A percentile compares a stretch with the other conserved stretches of the same genome.
These are phyloP conservation scores for Drosophila erecta DNA, from an alignment of 1,140 invertebrate genomes.

Conservation along the genomic window DNA sequence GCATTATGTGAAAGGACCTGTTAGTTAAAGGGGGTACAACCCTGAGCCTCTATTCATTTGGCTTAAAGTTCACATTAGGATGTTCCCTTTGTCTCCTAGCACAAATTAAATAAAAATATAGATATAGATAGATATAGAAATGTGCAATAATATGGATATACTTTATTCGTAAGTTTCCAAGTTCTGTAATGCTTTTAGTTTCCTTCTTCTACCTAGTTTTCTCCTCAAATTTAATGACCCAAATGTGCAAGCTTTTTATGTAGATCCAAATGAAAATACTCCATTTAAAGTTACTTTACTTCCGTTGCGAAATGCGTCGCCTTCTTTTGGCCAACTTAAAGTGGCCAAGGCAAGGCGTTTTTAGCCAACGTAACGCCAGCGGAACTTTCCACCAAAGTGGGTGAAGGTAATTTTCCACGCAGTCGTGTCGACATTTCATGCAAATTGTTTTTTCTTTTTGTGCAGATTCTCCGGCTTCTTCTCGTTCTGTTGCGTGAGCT, in stretches of 20 bases:
- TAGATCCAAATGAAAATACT: constrained; percentile 7
- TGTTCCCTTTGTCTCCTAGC: too few species aligned
- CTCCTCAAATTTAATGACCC: not conserved
- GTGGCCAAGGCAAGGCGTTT: constrained; percentile 18
- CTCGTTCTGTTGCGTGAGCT: constrained; percentile 24
- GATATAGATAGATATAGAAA: too few species aligned
- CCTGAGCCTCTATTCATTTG: too few species aligned
- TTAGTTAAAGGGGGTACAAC: too few species aligned
- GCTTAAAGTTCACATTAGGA: not conserved
- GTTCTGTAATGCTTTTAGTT: not conserved
- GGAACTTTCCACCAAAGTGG: constrained; percentile 61
- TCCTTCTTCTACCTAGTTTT: not conserved
- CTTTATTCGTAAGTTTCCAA: too few species aligned
- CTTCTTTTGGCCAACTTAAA: constrained; percentile 30
- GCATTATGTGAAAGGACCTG: not conserved
- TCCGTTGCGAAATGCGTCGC: constrained; percentile 17
- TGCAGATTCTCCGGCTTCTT: constrained; percentile 11
- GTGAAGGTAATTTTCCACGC: constrained; percentile 73
- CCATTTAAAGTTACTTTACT: constrained; percentile 21
- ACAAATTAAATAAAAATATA: too few species aligned
- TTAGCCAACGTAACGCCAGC: constrained; percentile 6
- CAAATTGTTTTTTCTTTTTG: constrained; percentile 54
- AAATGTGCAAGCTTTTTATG: not conserved
- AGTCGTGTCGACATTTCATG: constrained; percentile 68
- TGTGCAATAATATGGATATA: too few species aligned